phyloP scores from a whole-genome alignment of 1,140 invertebrate species.

The Drosophila parabipectinata region DNA sequence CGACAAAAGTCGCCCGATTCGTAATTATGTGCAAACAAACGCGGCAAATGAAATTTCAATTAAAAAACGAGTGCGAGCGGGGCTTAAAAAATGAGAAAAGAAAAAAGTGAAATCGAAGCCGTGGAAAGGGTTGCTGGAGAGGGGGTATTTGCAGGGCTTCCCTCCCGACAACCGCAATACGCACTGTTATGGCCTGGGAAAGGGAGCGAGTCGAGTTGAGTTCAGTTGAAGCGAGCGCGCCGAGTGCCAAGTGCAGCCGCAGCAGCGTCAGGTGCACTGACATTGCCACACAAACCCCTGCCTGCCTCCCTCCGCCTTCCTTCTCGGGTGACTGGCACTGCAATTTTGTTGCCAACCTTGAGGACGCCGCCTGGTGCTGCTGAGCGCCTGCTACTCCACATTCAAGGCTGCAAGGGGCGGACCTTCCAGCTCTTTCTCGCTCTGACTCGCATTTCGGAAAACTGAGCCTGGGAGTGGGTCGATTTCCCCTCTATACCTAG shows the following conservation, averaged over 20 bases:
- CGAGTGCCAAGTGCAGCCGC: constrained; percentile 59
- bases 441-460: background rate
- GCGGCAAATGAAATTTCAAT: constrained; percentile 77
- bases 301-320: background rate
- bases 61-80: constrained; percentile 42
- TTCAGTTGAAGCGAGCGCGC: constrained; percentile 31
- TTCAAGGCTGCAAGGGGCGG: constrained; percentile 54
- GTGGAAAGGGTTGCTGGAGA: constrained; percentile 27
- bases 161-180: constrained; percentile 18
- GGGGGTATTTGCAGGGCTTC: constrained; percentile 61
- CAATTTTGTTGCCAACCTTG: constrained; percentile 69
- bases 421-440: constrained; percentile 13
- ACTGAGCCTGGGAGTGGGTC: background rate
- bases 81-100: background rate
- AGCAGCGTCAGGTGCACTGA: constrained; percentile 65
- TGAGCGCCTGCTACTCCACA: constrained; percentile 55
- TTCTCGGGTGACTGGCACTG: constrained; percentile 38
- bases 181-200: constrained; percentile 34
- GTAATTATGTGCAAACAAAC: constrained; percentile 78
- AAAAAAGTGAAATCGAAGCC: constrained; percentile 78
- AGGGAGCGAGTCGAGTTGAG: constrained; percentile 12
- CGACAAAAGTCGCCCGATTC: constrained; percentile 52
- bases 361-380: constrained; percentile 40
- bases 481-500: background rate
- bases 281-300: constrained; percentile 59